A percentile compares a stretch with the other conserved stretches of the same genome.
These are phyloP conservation scores for Anastatus disparis DNA, from an alignment of 1,140 invertebrate genomes.

Conservation along the genomic window DNA sequence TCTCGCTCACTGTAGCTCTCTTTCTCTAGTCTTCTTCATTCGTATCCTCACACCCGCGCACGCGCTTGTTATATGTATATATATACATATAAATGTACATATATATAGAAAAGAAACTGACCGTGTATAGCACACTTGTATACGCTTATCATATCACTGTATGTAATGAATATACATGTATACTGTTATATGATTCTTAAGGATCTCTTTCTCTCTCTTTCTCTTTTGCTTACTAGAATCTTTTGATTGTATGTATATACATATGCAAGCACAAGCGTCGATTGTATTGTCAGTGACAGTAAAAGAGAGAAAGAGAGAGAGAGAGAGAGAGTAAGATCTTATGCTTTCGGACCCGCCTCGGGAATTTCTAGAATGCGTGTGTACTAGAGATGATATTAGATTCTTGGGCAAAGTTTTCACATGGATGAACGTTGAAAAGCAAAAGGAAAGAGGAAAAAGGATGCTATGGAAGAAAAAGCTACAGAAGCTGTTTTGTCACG, in stretches of 20 bases:
- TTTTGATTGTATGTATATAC: not conserved
- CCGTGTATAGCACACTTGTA: too few species aligned
- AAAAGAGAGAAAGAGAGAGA: too few species aligned
- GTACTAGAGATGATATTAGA: slow-evolving; percentile 65
- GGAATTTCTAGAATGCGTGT: slow-evolving; percentile 63
- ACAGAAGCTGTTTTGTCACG: not conserved
- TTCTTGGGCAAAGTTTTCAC: slow-evolving; percentile 66
- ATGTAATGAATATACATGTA: not conserved
- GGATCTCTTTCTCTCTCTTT: too few species aligned
- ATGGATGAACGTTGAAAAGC: slow-evolving; percentile 45
- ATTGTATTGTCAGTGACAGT: too few species aligned
- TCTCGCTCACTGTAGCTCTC: not conserved
- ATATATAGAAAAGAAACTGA: too few species aligned
- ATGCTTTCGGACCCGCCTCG: too few species aligned
- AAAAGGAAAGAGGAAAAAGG: not conserved
- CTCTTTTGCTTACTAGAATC: too few species aligned
- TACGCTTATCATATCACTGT: too few species aligned
- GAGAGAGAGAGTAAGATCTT: too few species aligned
- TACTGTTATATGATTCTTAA: not conserved
- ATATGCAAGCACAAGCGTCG: too few species aligned
- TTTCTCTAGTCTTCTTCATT: not conserved
- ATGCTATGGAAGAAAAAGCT: not conserved
- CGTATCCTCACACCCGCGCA: not conserved
- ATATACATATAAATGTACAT: not conserved
- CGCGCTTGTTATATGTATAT: not conserved